phyloP scores from a whole-genome alignment of 2,888 invertebrate genomes.

The Acleris emargana region DNA sequence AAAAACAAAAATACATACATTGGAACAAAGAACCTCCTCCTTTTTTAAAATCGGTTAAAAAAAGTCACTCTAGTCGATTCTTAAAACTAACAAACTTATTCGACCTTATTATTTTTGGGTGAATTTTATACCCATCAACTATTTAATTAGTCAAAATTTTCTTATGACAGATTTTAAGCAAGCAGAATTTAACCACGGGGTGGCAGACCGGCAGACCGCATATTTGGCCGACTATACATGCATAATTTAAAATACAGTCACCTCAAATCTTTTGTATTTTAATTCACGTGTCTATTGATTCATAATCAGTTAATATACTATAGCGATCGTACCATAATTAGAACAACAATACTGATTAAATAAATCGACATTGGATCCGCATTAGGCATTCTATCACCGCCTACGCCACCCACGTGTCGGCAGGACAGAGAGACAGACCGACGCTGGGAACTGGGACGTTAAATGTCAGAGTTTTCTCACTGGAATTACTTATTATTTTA shows the following conservation, averaged over 20 bases:
- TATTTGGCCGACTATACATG: too few species aligned
- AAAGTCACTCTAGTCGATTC: too few species aligned
- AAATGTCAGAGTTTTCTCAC: conserved; percentile 25
- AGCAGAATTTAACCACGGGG: too few species aligned
- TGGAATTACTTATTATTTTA: neutral
- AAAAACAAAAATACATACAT: too few species aligned
- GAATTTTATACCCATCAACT: too few species aligned
- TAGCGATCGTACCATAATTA: neutral
- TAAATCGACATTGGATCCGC: conserved; percentile 4
- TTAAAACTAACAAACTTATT: too few species aligned
- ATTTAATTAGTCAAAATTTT: too few species aligned
- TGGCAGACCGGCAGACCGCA: too few species aligned
- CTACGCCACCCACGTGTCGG: conserved; percentile 27
- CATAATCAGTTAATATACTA: conserved; percentile 3
- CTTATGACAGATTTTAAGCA: too few species aligned
- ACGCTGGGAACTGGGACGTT: conserved; percentile 40
- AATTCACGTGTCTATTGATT: neutral
- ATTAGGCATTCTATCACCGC: conserved; percentile 16
- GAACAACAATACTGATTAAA: neutral
- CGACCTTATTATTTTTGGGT: too few species aligned
- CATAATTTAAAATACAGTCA: neutral
- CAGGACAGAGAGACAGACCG: conserved; percentile 33
- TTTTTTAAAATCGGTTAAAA: too few species aligned
- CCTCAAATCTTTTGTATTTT: neutral
- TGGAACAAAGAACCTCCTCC: too few species aligned